Evolutionary conservation across 2,113 vertebrate species (phyloP).

Genomic region (Pelecanoides urinatrix): DNA sequence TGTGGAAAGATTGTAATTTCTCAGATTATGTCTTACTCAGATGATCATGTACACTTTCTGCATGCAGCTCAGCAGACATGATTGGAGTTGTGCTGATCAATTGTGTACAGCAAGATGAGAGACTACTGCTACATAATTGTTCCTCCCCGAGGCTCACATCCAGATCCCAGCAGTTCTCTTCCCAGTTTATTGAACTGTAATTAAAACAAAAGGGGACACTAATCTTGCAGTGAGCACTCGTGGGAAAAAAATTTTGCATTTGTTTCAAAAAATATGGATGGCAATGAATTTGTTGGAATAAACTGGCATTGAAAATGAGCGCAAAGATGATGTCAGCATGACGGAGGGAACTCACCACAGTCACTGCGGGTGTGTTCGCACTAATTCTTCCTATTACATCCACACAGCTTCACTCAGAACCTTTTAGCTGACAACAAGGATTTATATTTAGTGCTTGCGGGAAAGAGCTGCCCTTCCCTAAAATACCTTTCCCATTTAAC

Average conservation of each 20-base stretch:
- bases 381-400: background rate
- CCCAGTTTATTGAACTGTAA: background rate
- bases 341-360: background rate
- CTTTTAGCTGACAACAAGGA: background rate
- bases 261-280: background rate
- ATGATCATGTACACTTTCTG: background rate
- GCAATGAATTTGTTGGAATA: background rate
- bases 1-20: background rate
- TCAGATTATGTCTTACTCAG: background rate
- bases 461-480: background rate
- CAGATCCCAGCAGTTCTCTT: background rate
- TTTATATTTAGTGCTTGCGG: background rate
- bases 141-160: background rate
- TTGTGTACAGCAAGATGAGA: background rate
- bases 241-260: background rate
- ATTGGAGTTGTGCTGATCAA: background rate
- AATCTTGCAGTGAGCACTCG: background rate
- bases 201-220: background rate
- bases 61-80: background rate
- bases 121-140: accelerated
- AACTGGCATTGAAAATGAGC: background rate
- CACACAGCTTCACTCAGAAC: background rate
- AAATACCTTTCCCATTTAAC: background rate
- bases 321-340: background rate
- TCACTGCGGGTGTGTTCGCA: background rate